Base-by-base conservation (phyloP, 2,113 vertebrate species). In the Syngnathoides biaculeatus region DNA sequence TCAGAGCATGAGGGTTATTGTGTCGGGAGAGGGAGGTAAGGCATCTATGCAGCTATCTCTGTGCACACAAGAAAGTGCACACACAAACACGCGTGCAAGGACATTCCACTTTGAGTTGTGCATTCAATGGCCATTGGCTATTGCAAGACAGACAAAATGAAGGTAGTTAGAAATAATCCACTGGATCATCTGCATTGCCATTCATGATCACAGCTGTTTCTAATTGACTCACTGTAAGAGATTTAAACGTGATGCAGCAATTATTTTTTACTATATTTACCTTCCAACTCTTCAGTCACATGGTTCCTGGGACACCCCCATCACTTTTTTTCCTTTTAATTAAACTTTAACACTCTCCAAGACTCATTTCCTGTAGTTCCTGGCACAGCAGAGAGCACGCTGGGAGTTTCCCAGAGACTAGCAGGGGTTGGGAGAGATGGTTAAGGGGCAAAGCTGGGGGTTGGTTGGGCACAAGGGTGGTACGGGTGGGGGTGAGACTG, bases 271-370 rank as follows among this genome's bases (percentile, higher is more conserved):
- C 67, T 64, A 43, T 62, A 48, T 69, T 72, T 74, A 39, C 75
- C 74, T 67, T 73, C 48, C 68, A 43, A 30, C 76, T 74, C 71
- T 71, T 79, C 79, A 77, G 82, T 85, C 80, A 76, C 77, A 77
- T 75, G 78, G 84, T 90, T 85, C 85, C 80, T 71, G 81, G 86
- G 89, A 92, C 88, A 92, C 90, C 88, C 90, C 90, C 89, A 91
- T 90, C 90, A 90, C 91, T 90, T 85, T 87, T 86, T 86, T 90
- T 90, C 91, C 87, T 85, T 89, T 91, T 91, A 91, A 92, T 92
- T 93, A 92, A 92, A 93, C 89, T 90, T 92, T 89, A 90, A 82
- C 81, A 80, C 88, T 88, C 87, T 81, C 79, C 27, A 71, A 86
- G 87, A 85, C 84, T 90, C 88, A 92, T 91, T 93, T 92, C 89